Evolutionary conservation across 2,113 vertebrate genomes (phyloP), one percentile per base, ranked within the genome.

Genomic region (Coracopsis vasa): DNA sequence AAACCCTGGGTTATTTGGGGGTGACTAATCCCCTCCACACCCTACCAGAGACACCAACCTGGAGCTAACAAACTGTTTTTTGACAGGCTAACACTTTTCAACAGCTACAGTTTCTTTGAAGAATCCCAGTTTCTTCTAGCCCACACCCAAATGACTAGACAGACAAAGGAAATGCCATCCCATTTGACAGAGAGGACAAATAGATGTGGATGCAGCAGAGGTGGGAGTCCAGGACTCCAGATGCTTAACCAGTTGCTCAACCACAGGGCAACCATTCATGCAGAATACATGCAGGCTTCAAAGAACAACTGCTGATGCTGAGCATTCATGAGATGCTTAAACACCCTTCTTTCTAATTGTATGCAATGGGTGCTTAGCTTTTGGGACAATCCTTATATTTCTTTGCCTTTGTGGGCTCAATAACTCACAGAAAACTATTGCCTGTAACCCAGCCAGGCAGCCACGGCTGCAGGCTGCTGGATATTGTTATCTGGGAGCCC

Each of bases 151-250:
- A 35, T 17, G 67, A 28, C 47, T 58, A 80, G 45, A 50, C 88
- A 90, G 88, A 71, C 75, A 50, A 65, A 80, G 86, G 91, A 91
- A 94, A 92, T 90, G 66, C 88, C 69, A 27, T 47, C 24, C 56
- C 17, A 5, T 47, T 20, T 61, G 65, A 19, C 50, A 69, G 41
- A 56, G 41, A 42, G 60, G 65, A 84, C 64, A 90, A 54, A 10
- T 7, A 69, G 33, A 83, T 4, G 50, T 39, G 60, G n/a, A 51
- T 33, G 33, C 66, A 67, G 66, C 2, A 14, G 80, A 67, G 44
- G 47, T 61, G 91, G 75, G 23, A 37, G 13, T 61, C 39, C 86
- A 75, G 86, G 39, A 6, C 47, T 83, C 91, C 91, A 93, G 93
- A 86, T 85, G 51, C 65, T 74, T 44, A 25, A 25, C 50, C 81